Evolutionary conservation across 2,113 vertebrate genomes (phyloP).

Genomic region (Zapornia atra): DNA sequence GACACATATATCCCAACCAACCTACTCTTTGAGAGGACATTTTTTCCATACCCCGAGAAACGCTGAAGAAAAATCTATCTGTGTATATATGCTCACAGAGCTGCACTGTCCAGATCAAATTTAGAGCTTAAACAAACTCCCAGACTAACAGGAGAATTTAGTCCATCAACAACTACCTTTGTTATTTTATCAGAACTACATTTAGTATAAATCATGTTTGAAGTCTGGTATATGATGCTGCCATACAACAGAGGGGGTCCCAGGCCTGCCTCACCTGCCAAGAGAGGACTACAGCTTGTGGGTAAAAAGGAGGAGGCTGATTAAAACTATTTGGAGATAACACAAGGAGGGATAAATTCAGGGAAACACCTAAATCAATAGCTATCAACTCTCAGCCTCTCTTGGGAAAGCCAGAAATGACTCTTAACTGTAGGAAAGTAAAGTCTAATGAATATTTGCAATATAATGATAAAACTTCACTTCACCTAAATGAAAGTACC

Average conservation of each 20-base stretch:
- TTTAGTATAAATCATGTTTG: neutral
- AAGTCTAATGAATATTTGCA: constrained; percentile 13
- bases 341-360: neutral
- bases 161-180: neutral
- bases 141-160: neutral
- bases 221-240: neutral
- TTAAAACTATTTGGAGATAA: neutral
- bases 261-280: neutral
- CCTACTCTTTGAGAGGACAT: neutral
- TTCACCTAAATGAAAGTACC: constrained; percentile 28
- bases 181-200: neutral
- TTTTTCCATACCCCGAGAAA: neutral
- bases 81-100: neutral
- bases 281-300: neutral
- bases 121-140: neutral
- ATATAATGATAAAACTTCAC: constrained; percentile 21
- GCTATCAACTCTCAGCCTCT: neutral
- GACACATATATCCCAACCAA: neutral
- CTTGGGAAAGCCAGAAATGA: neutral
- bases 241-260: neutral
- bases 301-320: neutral
- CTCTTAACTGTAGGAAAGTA: neutral
- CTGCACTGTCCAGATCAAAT: neutral
- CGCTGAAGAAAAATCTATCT: neutral
- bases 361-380: constrained; percentile 26